phyloP scores from a whole-genome alignment of 2,888 invertebrate genomes.

The Epinotia nisella region DNA sequence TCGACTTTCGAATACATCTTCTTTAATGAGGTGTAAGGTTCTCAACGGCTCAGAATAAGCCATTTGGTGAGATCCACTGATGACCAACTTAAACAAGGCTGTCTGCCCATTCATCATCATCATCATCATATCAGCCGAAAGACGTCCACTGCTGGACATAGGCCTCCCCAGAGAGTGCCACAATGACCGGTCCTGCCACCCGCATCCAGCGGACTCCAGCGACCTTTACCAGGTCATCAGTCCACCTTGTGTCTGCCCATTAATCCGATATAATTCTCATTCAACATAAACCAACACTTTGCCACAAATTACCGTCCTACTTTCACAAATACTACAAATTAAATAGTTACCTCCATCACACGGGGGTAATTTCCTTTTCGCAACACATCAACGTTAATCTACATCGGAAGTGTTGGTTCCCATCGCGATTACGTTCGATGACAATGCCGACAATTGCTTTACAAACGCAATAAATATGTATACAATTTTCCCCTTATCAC shows the following conservation, averaged over 20 bases:
- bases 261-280: too few species aligned
- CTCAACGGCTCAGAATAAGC: too few species aligned
- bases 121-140: too few species aligned
- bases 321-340: conserved; percentile 36
- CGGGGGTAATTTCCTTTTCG: conserved; percentile 63
- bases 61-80: too few species aligned
- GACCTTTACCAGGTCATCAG: too few species aligned
- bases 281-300: not conserved
- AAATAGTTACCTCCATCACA: conserved; percentile 45
- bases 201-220: too few species aligned
- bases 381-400: conserved; percentile 56
- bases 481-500: not conserved
- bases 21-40: not conserved
- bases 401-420: conserved; percentile 58
- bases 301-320: conserved; percentile 3
- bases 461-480: not conserved
- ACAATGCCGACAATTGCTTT: conserved; percentile 55
- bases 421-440: conserved; percentile 54
- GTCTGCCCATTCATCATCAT: too few species aligned
- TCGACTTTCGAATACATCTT: not conserved
- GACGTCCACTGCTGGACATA: too few species aligned
- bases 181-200: too few species aligned
- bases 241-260: too few species aligned
- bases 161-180: too few species aligned
- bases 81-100: too few species aligned